phyloP scores from a whole-genome alignment of 2,113 vertebrate genomes.

The Hippocampus abdominalis region DNA sequence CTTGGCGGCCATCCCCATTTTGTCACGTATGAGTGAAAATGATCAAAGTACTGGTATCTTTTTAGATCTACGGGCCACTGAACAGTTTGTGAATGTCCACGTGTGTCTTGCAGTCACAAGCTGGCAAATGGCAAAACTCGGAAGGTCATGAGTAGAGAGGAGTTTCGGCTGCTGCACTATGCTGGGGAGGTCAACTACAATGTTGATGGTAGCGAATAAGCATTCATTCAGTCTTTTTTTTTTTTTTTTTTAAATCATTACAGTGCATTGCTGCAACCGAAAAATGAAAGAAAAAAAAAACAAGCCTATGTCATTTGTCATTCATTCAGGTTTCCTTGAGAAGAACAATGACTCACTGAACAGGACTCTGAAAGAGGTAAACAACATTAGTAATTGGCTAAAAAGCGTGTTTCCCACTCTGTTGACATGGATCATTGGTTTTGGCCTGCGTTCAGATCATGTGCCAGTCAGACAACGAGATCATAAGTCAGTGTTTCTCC shows the following conservation, averaged over 20 bases:
- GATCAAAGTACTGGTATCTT: neutral
- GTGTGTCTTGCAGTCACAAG: constrained; percentile 82
- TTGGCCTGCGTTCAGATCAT: constrained; percentile 75
- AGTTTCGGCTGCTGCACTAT: constrained; percentile 92
- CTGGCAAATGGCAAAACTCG: constrained; percentile 90
- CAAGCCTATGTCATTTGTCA: neutral
- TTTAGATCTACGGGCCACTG: neutral
- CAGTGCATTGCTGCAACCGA: neutral
- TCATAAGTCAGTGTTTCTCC: constrained; percentile 86
- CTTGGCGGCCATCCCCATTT: constrained; percentile 90
- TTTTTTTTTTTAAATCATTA: no score
- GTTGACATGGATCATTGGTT: constrained; percentile 38
- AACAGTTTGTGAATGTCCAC: neutral
- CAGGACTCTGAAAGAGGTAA: constrained; percentile 95
- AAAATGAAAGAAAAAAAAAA: neutral
- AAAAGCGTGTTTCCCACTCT: constrained; percentile 4
- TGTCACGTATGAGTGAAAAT: constrained; percentile 81
- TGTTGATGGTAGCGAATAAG: constrained; percentile 74
- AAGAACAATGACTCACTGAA: constrained; percentile 97
- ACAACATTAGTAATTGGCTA: constrained; percentile 12
- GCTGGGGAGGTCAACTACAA: constrained; percentile 97
- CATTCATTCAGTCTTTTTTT: neutral
- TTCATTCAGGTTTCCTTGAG: constrained; percentile 86
- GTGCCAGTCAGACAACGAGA: constrained; percentile 89
- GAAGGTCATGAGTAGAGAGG: constrained; percentile 84